A percentile compares a stretch with the other conserved stretches of the same genome.
These are phyloP conservation scores for Sebastes minor DNA, from an alignment of 2,797 vertebrate genomes.

Conservation along the genomic window DNA sequence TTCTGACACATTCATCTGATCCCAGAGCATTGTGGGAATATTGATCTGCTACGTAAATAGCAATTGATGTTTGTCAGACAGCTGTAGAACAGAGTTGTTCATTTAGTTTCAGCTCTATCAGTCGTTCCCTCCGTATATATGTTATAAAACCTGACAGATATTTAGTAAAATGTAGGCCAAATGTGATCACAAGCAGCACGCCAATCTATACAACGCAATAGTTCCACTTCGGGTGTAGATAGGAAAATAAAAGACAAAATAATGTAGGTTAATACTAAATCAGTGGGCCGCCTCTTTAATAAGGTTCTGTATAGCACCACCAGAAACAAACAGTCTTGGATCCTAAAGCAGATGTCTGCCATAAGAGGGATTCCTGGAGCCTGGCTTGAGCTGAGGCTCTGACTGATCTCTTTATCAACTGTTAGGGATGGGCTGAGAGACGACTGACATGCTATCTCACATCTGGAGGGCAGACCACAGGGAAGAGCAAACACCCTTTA, in stretches of 20 bases:
- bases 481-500: constrained; percentile 36
- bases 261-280: background rate
- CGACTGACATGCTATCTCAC: constrained; percentile 42
- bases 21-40: background rate
- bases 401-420: constrained; percentile 62
- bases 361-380: constrained; percentile 4
- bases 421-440: constrained; percentile 38
- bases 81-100: background rate
- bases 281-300: background rate
- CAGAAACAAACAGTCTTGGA: background rate
- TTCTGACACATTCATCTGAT: background rate
- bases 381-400: constrained; percentile 6
- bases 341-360: constrained; percentile 12
- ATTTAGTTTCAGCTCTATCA: background rate
- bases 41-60: background rate
- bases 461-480: constrained; percentile 53
- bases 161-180: background rate
- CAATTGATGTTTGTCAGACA: background rate
- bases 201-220: too few species aligned
- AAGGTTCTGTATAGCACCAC: background rate
- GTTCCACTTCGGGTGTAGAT: background rate
- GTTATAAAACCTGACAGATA: background rate
- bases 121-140: background rate
- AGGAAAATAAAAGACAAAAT: background rate
- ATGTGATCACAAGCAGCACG: too few species aligned